These are phyloP conservation scores for Pocillopora damicornis DNA, from an alignment of 64 coral and sea anemone species.

Conservation along the genomic window DNA sequence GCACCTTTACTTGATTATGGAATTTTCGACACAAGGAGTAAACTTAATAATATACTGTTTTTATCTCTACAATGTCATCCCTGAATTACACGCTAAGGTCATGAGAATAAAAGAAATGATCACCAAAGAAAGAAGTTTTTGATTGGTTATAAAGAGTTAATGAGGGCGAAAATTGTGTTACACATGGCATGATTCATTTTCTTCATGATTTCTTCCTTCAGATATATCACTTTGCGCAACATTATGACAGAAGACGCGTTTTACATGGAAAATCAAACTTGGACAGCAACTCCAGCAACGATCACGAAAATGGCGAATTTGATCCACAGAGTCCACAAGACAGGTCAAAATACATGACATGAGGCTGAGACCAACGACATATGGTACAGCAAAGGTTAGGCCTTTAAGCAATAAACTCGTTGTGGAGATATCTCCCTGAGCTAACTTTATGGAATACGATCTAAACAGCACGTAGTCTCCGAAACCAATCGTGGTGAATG, in stretches of 20 bases:
- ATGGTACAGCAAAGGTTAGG: not conserved
- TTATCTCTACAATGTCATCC: too few species aligned
- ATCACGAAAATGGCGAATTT: conserved; percentile 22
- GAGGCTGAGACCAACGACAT: not conserved
- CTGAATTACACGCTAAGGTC: too few species aligned
- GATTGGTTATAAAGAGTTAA: not conserved
- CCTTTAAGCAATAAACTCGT: not conserved
- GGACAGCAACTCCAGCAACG: not conserved
- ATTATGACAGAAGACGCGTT: not conserved
- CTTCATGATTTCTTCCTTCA: not conserved
- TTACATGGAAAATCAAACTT: not conserved
- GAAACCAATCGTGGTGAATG: conserved; percentile 30
- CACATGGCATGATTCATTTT: not conserved
- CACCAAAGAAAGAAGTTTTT: not conserved
- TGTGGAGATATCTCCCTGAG: not conserved
- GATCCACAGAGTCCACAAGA: conserved; percentile 20
- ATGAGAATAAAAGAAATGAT: not conserved
- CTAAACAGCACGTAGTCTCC: conserved; percentile 5
- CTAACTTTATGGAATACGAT: not conserved
- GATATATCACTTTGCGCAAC: not conserved
- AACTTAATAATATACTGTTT: too few species aligned
- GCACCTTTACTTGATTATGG: too few species aligned
- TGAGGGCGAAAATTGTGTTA: not conserved
- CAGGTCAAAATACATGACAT: conserved; percentile 4
- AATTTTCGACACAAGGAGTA: too few species aligned